Base-by-base conservation (phyloP, 2,113 vertebrate genomes). In the Melanotaenia duboulayi region DNA sequence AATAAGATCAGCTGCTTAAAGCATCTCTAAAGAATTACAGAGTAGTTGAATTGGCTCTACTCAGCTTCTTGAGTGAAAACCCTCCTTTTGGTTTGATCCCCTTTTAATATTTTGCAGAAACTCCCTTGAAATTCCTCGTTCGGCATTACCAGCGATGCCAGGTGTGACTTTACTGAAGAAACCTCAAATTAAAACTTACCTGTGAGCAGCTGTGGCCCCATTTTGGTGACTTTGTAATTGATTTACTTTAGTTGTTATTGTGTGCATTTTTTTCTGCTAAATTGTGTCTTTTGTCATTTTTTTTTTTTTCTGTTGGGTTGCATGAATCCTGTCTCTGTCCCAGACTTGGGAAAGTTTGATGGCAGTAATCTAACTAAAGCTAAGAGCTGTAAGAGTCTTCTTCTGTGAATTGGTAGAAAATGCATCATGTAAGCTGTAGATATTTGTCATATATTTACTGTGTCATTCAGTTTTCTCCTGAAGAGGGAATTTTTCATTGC, bases 1-100 rank as follows among this genome's bases (percentile, higher is more conserved):
- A 82, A 87, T 83, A 83, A 83, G 79, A 87, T 84, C 74, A 78
- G 87, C 78, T 67, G 49, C 82, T 90, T 85, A 80, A 86, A 65
- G 75, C 62, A 73, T 87, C 77, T 80, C 66, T 25, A 52, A 87
- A 86, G 83, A 73, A 84, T 86, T 74, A 75, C 79, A 61, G 78
- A 75, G 77, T 55, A 84, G 81, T 85, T 86, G 52, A 89, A 82
- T 81, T 78, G 55, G 71, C 86, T 89, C 73, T 76, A 63, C 71
- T 67, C 66, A 12, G 84, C 81, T 85, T 76, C 54, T 71, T 39
- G 42, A 84, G 78, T 83, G 35, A 64, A 78, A 78, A 81, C 76
- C 68, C 51, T 65, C 35, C 19, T 73, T 28, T 77, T 62, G 50
- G 66, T 7, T 82, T 56, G 83, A 84, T 88, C 81, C 77, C 86